Evolutionary conservation across 1,140 invertebrate species (phyloP), one percentile per base, ranked within the genome.

Genomic region (Neotoxoptera formosana): DNA sequence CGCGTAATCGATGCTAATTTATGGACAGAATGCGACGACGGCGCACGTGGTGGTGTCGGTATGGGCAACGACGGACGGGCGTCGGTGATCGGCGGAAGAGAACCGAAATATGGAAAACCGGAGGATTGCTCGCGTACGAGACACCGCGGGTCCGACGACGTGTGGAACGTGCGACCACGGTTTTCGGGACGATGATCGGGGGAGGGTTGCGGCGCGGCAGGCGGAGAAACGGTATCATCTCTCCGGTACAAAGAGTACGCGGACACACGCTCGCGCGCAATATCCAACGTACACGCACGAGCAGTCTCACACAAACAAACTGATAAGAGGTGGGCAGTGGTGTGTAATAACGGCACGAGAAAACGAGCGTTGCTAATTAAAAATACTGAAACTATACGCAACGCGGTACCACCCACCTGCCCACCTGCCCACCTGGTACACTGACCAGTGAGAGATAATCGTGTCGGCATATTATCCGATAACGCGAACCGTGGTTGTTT

Each of bases 401-500:
- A 47, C 84, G 81, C 0, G 8, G 60, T 30, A 23, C 21, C 51
- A 67, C 60, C n/a, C n/a, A 11, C 60, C 60, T 30, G 30, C 60
- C 60, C 60, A n/a, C n/a, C 60, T 76, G n/a, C n/a, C 6, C 30
- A 41, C 41, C 41, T 41, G 14, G 60, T 67, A 60, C 56, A 25
- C 25, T 30, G 56, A 30, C 56, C 56, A 30, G 36, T 11, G 36
- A 23, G 83, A 36, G 47, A 45, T 30, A 21, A 45, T 30, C 36
- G 90, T 45, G 90, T 67, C 41, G 11, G 48, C 6, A 34, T 76
- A 76, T 81, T 76, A 76, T 81, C 56, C 90, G 90, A 91, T 91
- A 91, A 81, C 41, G 76, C 23, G 47, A 11, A n/a, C 17, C 21
- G 41, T 8, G 17, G 23, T 34, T 41, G 86, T 51, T 51, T 17